Evolutionary conservation across 2,113 vertebrate genomes (phyloP).

Genomic region (Synchiropus splendidus): DNA sequence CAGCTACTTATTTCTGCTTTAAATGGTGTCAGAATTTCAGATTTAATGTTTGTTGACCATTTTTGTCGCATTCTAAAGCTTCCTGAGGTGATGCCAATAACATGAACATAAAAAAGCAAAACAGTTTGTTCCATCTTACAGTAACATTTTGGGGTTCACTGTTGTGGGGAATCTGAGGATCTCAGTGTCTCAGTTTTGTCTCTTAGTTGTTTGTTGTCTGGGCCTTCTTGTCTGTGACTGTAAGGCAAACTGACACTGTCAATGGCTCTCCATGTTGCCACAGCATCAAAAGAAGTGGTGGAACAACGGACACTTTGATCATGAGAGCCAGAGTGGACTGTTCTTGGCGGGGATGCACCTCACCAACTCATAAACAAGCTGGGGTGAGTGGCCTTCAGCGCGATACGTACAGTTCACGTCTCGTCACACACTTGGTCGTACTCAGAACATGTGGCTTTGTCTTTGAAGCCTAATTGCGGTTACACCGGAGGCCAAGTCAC

Average conservation of each 20-base stretch:
- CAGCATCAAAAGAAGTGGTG: conserved; percentile 46
- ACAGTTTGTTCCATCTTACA: no score
- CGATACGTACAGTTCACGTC: conserved; percentile 9
- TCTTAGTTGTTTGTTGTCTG: no score
- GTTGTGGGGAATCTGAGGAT: no score
- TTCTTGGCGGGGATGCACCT: conserved; percentile 17
- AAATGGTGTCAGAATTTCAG: neutral
- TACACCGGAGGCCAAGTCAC: conserved; percentile 39
- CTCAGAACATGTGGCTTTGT: conserved; percentile 10
- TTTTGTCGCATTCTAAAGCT: no score
- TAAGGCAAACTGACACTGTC: neutral
- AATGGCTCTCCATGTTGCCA: conserved; percentile 39
- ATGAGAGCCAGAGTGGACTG: conserved; percentile 18
- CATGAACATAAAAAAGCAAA: no score
- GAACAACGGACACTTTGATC: conserved; percentile 50
- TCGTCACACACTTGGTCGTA: conserved; percentile 15
- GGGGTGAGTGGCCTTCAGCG: conserved; percentile 25
- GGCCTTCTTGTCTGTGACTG: no score
- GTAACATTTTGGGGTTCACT: no score
- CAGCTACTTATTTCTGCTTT: neutral
- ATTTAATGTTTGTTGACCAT: neutral
- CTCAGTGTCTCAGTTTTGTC: no score
- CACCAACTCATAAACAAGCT: conserved; percentile 40
- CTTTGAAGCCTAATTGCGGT: conserved; percentile 52
- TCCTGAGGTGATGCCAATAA: no score